These are phyloP conservation scores for Chionis minor DNA, from an alignment of 2,113 vertebrate genomes.

Conservation along the genomic window DNA sequence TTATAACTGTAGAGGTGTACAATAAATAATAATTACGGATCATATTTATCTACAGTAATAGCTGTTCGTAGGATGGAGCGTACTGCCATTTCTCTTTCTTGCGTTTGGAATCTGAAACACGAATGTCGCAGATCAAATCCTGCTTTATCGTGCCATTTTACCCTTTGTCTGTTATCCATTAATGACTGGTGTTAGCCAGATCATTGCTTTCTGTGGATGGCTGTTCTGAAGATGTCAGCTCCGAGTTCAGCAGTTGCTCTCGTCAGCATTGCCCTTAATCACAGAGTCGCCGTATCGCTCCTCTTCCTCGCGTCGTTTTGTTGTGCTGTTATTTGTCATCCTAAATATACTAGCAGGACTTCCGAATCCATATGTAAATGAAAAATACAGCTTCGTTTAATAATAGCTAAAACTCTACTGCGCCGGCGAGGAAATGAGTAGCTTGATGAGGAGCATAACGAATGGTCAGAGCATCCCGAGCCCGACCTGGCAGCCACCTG, in stretches of 20 bases:
- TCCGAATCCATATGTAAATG: background rate
- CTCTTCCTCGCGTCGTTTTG: background rate
- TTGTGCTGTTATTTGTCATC: background rate
- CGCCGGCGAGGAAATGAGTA: background rate
- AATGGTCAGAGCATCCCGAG: background rate
- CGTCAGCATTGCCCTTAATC: background rate
- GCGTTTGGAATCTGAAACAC: background rate
- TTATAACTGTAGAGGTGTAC: background rate
- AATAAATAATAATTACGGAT: background rate
- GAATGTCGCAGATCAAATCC: background rate
- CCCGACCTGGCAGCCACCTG: background rate
- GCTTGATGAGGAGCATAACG: background rate
- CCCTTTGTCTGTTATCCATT: background rate
- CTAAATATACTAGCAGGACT: background rate
- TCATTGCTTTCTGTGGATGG: background rate
- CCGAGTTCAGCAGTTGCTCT: background rate
- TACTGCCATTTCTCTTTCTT: background rate
- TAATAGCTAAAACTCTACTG: background rate
- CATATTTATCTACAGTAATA: background rate
- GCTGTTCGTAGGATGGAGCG: background rate
- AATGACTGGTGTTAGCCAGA: background rate
- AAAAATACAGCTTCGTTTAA: background rate
- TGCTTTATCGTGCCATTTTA: background rate
- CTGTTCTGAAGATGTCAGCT: background rate
- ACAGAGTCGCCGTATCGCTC: background rate